Evolutionary conservation across 2,888 invertebrate species (phyloP).

Genomic region (Synanthedon vespiformis): DNA sequence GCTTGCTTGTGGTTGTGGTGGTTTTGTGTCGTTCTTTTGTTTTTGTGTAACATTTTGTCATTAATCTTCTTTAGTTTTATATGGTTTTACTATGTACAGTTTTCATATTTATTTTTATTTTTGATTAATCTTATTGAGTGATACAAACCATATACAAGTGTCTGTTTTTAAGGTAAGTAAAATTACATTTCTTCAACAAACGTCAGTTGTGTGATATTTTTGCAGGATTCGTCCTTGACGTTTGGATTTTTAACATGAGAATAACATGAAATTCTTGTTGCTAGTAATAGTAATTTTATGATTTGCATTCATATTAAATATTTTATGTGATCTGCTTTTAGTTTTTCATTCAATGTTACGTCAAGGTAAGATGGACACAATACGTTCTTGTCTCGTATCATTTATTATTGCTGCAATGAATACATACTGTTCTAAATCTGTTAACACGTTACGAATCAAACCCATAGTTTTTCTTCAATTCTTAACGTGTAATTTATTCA

Average conservation of each 20-base stretch:
- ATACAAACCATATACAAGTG: neutral
- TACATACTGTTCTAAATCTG: too few relatives aligned
- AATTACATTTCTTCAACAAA: slow-evolving; percentile 11
- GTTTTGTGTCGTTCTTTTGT: slow-evolving; percentile 15
- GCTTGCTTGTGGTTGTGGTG: slow-evolving; percentile 11
- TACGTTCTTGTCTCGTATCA: neutral
- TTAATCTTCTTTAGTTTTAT: neutral
- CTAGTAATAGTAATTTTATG: too few relatives aligned
- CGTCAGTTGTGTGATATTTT: slow-evolving; percentile 13
- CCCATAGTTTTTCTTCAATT: too few relatives aligned
- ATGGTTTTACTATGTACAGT: neutral
- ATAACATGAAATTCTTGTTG: neutral
- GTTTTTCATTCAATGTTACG: slow-evolving; percentile 13
- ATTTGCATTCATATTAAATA: too few relatives aligned
- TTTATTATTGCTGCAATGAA: neutral
- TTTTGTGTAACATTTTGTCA: slow-evolving; percentile 19
- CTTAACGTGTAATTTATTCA: too few relatives aligned
- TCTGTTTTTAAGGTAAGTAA: slow-evolving; percentile 10
- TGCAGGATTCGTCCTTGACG: slow-evolving; percentile 34
- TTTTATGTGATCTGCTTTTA: too few relatives aligned
- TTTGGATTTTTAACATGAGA: slow-evolving; percentile 16
- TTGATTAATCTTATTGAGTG: neutral
- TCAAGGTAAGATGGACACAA: slow-evolving; percentile 21
- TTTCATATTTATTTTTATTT: neutral
- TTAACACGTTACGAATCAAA: too few relatives aligned